A percentile compares a stretch with the other conserved stretches of the same genome.
phyloP scores from a whole-genome alignment of 1,140 invertebrate species.

The Melanaphis sacchari region DNA sequence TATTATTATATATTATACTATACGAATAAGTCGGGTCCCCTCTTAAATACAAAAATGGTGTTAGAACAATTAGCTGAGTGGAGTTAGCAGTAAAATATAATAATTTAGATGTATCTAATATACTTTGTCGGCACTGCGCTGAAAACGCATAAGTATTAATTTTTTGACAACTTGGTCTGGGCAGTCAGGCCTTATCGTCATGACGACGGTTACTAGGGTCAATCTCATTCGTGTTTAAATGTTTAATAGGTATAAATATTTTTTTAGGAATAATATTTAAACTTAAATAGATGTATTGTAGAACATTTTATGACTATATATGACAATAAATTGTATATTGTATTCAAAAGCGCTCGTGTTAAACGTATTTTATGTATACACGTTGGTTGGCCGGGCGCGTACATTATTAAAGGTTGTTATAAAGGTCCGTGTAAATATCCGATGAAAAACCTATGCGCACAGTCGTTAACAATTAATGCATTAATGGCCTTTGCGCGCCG shows the following conservation, averaged over 20 bases:
- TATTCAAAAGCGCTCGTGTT: neutral
- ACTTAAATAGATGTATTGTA: neutral
- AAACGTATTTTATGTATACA: neutral
- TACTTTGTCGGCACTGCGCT: no score
- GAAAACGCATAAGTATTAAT: neutral
- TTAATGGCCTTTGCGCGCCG: slow-evolving; percentile 54
- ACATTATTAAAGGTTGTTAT: slow-evolving; percentile 45
- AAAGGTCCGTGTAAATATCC: slow-evolving; percentile 55
- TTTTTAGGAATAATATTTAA: neutral
- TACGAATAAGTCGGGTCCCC: no score
- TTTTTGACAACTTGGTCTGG: neutral
- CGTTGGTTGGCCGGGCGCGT: neutral
- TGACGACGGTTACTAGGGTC: no score
- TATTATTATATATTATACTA: no score
- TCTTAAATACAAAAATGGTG: no score
- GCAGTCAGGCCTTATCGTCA: neutral
- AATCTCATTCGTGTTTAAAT: no score
- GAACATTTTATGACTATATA: neutral
- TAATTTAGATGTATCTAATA: no score
- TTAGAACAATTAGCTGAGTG: no score
- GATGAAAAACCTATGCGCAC: slow-evolving; percentile 40
- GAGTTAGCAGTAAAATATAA: no score
- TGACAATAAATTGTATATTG: neutral
- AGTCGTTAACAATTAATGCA: slow-evolving; percentile 49
- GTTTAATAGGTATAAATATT: no score